phyloP scores from a whole-genome alignment of 2,888 invertebrate species.

The Latrodectus elegans region DNA sequence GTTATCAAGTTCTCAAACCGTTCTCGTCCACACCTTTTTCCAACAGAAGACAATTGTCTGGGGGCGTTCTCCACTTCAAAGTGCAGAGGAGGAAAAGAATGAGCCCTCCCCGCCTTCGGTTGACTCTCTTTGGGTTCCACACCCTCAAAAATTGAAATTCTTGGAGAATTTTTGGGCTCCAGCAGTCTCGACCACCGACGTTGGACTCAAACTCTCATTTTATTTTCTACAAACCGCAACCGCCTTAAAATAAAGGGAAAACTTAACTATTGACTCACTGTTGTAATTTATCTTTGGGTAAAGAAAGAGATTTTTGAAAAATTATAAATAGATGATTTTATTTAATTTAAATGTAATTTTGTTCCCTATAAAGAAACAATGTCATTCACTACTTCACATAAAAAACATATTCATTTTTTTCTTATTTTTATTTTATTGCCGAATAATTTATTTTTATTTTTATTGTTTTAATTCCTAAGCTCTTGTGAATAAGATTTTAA shows the following conservation, averaged over 20 bases:
- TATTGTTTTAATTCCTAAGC: no score
- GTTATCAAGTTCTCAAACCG: not conserved
- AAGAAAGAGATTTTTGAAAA: no score
- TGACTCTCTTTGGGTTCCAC: not conserved
- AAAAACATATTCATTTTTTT: no score
- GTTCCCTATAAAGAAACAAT: no score
- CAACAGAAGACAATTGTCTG: conserved; percentile 3
- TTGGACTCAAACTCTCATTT: not conserved
- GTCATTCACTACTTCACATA: no score
- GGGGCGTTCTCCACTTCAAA: conserved; percentile 2
- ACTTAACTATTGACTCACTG: not conserved
- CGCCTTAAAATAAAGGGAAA: not conserved
- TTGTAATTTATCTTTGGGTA: no score
- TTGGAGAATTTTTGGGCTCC: conserved; percentile 2
- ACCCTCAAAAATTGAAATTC: not conserved
- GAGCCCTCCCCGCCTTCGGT: not conserved
- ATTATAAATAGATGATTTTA: no score
- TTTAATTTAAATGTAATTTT: no score
- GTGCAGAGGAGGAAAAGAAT: conserved; percentile 1
- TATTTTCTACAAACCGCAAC: not conserved
- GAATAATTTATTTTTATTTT: no score
- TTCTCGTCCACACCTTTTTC: not conserved
- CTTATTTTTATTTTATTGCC: no score
- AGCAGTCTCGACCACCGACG: conserved; percentile 5
- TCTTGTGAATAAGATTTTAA: no score